Evolutionary conservation across 1,140 invertebrate genomes (phyloP).

Genomic region (Aphelenchoides fujianensis): DNA sequence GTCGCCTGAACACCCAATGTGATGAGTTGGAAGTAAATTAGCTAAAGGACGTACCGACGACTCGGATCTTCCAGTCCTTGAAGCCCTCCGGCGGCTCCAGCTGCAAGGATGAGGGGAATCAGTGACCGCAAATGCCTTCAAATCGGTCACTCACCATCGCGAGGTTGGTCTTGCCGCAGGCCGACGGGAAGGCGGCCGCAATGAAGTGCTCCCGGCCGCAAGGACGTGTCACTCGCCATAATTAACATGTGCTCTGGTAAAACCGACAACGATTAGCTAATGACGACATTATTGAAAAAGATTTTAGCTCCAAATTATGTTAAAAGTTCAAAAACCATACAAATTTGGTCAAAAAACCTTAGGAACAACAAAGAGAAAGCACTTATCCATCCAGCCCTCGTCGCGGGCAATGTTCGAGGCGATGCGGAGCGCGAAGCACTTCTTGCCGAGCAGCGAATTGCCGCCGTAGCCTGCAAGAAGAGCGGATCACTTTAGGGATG

Average conservation of each 20-base stretch:
- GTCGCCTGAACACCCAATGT: too few relatives aligned
- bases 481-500: conserved; percentile 96
- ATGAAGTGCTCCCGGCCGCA: conserved; percentile 72
- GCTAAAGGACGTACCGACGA: too few relatives aligned
- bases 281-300: too few relatives aligned
- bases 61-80: conserved; percentile 80
- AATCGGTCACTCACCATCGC: too few relatives aligned
- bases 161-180: conserved; percentile 97
- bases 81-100: conserved; percentile 76
- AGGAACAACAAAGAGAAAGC: too few relatives aligned
- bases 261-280: too few relatives aligned
- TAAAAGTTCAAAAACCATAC: too few relatives aligned
- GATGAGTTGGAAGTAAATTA: too few relatives aligned
- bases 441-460: conserved; percentile 96
- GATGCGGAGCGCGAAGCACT: conserved; percentile 93
- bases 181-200: conserved; percentile 93
- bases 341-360: too few relatives aligned
- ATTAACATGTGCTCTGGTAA: neutral
- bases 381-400: conserved; percentile 96
- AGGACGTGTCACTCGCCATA: conserved; percentile 76
- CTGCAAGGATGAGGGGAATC: too few relatives aligned
- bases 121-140: too few relatives aligned
- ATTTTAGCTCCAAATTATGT: too few relatives aligned
- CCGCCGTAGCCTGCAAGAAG: conserved; percentile 74
- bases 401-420: conserved; percentile 87